Conservation (phyloP, 2,797 vertebrate genomes). For the Sebastes hopkinsi region DNA sequence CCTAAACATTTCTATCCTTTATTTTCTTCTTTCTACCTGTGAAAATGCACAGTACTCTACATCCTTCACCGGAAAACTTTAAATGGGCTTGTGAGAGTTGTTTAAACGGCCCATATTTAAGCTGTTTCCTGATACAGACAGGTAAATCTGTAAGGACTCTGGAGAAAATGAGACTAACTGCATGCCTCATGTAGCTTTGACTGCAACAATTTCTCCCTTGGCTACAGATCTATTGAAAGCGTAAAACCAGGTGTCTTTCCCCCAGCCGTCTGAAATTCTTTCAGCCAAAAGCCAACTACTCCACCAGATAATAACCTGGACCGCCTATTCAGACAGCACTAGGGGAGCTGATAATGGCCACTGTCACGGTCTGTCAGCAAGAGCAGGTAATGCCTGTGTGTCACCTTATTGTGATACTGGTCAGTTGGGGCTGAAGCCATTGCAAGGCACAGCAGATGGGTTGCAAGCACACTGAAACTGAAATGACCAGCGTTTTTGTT, state of each 20-base stretch:
- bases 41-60: not conserved
- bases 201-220: slow-evolving; percentile 55
- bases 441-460: slow-evolving; percentile 40
- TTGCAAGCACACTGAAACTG: slow-evolving; percentile 3
- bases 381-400: slow-evolving; percentile 62
- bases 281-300: slow-evolving; percentile 46
- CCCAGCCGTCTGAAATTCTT: slow-evolving; percentile 25
- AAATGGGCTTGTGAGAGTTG: slow-evolving; percentile 14
- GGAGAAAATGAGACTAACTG: slow-evolving; percentile 41
- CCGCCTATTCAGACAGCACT: slow-evolving; percentile 37
- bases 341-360: slow-evolving; percentile 62
- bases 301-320: slow-evolving; percentile 64
- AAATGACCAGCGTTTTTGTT: slow-evolving; percentile 21
- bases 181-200: slow-evolving; percentile 53
- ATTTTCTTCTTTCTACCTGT: not conserved
- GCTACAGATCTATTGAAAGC: slow-evolving; percentile 43
- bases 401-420: slow-evolving; percentile 53
- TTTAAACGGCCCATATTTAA: slow-evolving; percentile 23
- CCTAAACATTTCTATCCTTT: not conserved
- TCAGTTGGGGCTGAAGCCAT: slow-evolving; percentile 42
- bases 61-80: not conserved
- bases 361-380: slow-evolving; percentile 65
- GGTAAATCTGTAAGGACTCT: slow-evolving; percentile 34
- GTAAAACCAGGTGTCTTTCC: slow-evolving; percentile 32
- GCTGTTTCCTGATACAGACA: slow-evolving; percentile 32